Evolutionary conservation across 2,113 vertebrate species (phyloP).

Genomic region (Astur gentilis): DNA sequence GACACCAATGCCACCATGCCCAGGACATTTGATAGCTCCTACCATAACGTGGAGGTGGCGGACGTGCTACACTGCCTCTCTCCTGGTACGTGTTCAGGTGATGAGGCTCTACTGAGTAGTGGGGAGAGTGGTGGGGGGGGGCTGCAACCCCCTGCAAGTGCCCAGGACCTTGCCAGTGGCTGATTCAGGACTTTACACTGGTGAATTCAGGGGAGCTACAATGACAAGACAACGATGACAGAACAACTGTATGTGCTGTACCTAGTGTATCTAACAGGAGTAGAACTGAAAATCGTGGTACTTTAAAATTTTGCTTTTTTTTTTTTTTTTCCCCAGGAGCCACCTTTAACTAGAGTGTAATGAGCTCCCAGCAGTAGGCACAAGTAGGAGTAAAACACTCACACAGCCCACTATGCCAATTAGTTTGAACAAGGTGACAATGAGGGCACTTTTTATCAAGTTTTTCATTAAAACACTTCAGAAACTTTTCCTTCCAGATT

Average conservation of each 20-base stretch:
- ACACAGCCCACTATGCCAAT: neutral
- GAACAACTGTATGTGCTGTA: neutral
- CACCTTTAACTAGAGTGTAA: neutral
- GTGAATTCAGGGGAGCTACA: neutral
- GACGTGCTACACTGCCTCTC: neutral
- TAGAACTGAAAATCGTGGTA: neutral
- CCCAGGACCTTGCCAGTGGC: neutral
- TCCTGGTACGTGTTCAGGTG: neutral
- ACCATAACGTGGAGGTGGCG: neutral
- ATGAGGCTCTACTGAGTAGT: neutral
- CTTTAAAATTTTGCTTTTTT: neutral
- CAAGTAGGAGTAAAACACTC: neutral
- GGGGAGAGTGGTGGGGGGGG: neutral
- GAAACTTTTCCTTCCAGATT: neutral
- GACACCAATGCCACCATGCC: neutral
- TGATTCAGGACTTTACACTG: neutral
- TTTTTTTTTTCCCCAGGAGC: neutral
- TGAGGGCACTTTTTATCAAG: neutral
- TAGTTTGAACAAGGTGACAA: neutral
- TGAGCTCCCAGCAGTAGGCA: neutral
- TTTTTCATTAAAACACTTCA: neutral
- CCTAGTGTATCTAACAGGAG: neutral
- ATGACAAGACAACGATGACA: neutral
- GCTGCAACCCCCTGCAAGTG: neutral
- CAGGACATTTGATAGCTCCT: neutral